Evolutionary conservation across 1,140 invertebrate species (phyloP).

Genomic region (Saccostrea echinata): DNA sequence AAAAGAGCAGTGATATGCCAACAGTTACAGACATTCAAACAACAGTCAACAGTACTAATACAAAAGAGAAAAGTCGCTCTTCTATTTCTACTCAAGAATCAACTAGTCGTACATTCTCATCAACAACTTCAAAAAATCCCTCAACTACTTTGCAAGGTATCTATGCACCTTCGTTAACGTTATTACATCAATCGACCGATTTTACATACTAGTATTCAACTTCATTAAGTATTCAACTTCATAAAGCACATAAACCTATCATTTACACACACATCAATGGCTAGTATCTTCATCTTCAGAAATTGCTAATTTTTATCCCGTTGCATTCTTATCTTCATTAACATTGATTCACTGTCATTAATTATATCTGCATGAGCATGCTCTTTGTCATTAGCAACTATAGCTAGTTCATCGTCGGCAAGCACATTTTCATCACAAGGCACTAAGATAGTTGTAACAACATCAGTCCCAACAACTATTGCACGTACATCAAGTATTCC

Average conservation of each 20-base stretch:
- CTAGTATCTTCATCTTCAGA: neutral
- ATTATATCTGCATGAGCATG: too few species aligned
- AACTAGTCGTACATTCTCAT: neutral
- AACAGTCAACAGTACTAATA: neutral
- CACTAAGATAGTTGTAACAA: neutral
- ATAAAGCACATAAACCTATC: too few species aligned
- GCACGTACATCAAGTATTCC: too few species aligned
- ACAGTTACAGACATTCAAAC: neutral
- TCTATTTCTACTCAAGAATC: neutral
- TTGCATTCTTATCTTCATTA: neutral
- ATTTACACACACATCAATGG: neutral
- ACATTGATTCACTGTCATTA: too few species aligned
- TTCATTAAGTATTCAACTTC: neutral
- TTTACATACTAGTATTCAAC: neutral
- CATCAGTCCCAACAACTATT: too few species aligned
- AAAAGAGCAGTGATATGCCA: neutral
- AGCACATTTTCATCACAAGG: neutral
- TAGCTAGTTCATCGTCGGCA: neutral
- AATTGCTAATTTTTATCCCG: neutral
- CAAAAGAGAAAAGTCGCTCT: neutral
- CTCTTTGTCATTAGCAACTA: neutral
- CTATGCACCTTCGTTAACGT: neutral
- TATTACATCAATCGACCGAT: neutral
- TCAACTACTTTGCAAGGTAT: neutral
- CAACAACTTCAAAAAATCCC: neutral